A percentile compares a stretch with the other conserved stretches of the same genome.
These are phyloP conservation scores for Frankliniella intonsa DNA, from an alignment of 2,888 invertebrate genomes.

Conservation along the genomic window DNA sequence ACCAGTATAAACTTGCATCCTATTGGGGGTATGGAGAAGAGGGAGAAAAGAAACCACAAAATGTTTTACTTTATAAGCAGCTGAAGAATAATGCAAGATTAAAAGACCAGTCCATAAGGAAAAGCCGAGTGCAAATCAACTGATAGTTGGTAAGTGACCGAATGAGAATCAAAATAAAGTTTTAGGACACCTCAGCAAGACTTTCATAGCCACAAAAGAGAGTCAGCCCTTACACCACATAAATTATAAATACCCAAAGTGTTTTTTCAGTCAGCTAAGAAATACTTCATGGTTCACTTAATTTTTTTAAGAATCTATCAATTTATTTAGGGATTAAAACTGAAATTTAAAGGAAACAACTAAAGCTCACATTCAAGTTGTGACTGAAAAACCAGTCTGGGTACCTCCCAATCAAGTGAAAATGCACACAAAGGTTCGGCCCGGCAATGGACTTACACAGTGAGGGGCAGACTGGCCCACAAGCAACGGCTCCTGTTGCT, in stretches of 20 bases:
- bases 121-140: not conserved
- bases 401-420: not conserved
- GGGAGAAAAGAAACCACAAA: not conserved
- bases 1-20: not conserved
- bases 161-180: not conserved
- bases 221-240: slow-evolving; percentile 15
- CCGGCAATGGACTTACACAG: slow-evolving; percentile 12
- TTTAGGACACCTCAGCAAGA: slow-evolving; percentile 1
- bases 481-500: slow-evolving; percentile 21
- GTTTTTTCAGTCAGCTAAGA: slow-evolving; percentile 6
- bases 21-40: not conserved
- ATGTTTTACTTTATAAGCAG: not conserved
- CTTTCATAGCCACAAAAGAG: not conserved
- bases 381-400: slow-evolving; percentile 19
- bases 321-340: not conserved
- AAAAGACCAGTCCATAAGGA: not conserved
- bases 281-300: not conserved
- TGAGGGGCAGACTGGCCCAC: slow-evolving; percentile 6
- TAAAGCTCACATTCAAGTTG: not conserved
- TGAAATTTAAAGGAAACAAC: not conserved
- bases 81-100: not conserved
- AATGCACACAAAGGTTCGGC: slow-evolving; percentile 15
- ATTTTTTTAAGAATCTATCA: not conserved
- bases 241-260: not conserved
- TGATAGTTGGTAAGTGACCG: not conserved